Percentiles rank a stretch among this genome's conserved stretches.
Conservation (phyloP, 2,888 invertebrate species). For the Orthosia incerta region DNA sequence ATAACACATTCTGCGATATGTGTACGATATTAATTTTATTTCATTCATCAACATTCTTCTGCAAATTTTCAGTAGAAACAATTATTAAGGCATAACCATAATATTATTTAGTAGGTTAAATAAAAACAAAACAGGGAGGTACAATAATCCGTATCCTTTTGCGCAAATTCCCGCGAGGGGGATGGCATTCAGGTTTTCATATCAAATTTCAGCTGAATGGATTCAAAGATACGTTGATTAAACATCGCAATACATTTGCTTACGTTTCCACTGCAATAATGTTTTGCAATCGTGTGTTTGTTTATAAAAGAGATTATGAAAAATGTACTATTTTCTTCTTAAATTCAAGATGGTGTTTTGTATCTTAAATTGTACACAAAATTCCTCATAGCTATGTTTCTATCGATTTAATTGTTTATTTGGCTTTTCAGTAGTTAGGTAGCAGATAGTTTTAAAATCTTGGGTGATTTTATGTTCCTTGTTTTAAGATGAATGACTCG, state of each 20-base stretch:
- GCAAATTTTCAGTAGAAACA: not conserved
- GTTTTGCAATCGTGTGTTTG: conserved; percentile 43
- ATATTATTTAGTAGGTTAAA: conserved; percentile 19
- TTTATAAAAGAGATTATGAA: conserved; percentile 44
- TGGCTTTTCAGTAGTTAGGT: no score
- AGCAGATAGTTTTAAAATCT: not conserved
- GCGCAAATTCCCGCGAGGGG: conserved; percentile 40
- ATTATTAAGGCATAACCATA: not conserved
- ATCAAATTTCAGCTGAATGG: conserved; percentile 75
- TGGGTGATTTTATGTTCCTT: not conserved
- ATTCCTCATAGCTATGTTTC: not conserved
- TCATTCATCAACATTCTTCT: not conserved
- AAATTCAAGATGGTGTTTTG: conserved; percentile 33
- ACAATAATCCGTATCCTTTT: conserved; percentile 34
- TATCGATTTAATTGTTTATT: not conserved
- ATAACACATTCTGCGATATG: conserved; percentile 10
- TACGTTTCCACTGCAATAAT: conserved; percentile 47
- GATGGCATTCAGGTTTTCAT: conserved; percentile 63
- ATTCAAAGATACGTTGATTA: conserved; percentile 77
- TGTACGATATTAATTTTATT: conserved; percentile 19
- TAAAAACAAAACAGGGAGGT: conserved; percentile 34
- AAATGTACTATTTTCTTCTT: conserved; percentile 36
- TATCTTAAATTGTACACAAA: conserved; percentile 25
- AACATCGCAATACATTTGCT: conserved; percentile 69
- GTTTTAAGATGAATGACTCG: no score